phyloP scores from a whole-genome alignment of 2,113 vertebrate genomes.

The Ptilorrhoa leucosticta region DNA sequence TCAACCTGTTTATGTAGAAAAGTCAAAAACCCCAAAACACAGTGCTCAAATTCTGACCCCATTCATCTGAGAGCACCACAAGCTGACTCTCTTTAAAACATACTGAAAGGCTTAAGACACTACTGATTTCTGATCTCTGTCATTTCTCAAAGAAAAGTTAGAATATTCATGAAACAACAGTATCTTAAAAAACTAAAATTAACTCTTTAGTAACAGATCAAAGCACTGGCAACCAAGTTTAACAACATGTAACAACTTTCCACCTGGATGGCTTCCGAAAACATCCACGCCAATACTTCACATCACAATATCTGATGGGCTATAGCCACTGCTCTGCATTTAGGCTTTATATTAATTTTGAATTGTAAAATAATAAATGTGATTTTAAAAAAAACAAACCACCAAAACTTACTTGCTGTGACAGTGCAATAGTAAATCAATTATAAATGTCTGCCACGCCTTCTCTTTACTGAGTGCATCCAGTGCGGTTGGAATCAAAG shows the following conservation, averaged over 20 bases:
- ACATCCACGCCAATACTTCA: not conserved
- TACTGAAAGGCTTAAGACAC: not conserved
- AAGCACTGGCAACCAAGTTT: not conserved
- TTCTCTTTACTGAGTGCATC: slow-evolving; percentile 98
- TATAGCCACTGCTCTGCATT: not conserved
- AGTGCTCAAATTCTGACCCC: not conserved
- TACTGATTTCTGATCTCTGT: not conserved
- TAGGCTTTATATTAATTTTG: not conserved
- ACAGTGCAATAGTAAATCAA: slow-evolving; percentile 95
- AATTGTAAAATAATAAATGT: not conserved
- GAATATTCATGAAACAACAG: not conserved
- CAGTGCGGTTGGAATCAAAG: slow-evolving; percentile 94
- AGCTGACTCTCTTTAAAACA: not conserved
- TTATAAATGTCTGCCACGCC: slow-evolving; percentile 98
- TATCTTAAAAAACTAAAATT: not conserved
- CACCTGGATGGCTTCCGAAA: not conserved
- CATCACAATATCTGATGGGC: not conserved
- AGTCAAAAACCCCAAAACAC: not conserved
- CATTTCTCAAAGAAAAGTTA: not conserved
- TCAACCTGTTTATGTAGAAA: not conserved
- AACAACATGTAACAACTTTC: not conserved
- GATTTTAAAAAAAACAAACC: not conserved
- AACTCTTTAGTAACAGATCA: not conserved
- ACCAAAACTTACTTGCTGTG: slow-evolving; percentile 91
- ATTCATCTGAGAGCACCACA: not conserved